Evolutionary conservation across 2,888 invertebrate genomes (phyloP), one percentile per base, ranked within the genome.

Genomic region (Catocala nupta): DNA sequence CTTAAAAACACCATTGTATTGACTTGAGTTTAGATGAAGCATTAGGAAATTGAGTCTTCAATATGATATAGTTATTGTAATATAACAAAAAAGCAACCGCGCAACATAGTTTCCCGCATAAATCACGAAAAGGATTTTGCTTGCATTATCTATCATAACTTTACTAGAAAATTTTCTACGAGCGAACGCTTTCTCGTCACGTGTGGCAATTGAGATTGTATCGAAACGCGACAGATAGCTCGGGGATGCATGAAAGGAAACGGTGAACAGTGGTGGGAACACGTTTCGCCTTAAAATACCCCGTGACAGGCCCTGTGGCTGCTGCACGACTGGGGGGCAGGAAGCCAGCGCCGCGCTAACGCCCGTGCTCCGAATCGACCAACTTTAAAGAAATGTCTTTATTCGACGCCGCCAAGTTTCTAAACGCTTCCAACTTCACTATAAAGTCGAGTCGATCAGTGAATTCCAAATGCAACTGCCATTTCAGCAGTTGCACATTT

Each of bases 341-440:
- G 12, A 7, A 25, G 33, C 25, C 34, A 56, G 47, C 48, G 53
- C 68, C 59, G 65, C 63, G 66, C 65, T 59, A 62, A 68, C 69
- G 71, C 66, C 75, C 72, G 68, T 71, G 75, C 70, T 51, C 61
- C 55, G 71, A 80, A 75, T 80, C 70, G 69, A 73, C 65, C 69
- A 81, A 78, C 75, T 77, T 76, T 70, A 70, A 80, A 80, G 73
- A 78, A 80, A 79, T 77, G 73, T 71, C 71, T 73, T 73, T 70
- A 73, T 68, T 65, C 71, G 71, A 36, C 54, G 63, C 56, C 57
- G 52, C 50, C 36, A 73, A 75, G 60, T 70, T 77, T 68, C 64
- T 67, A 71, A 77, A 77, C 68, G 67, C 48, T 67, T 53, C 62
- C 62, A 75, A 69, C 54, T 78, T 70, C 43, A 71, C 56, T 63